Evolutionary conservation across 1,140 invertebrate genomes (phyloP), one percentile per base, ranked within the genome.

Genomic region (Heliconius congener): DNA sequence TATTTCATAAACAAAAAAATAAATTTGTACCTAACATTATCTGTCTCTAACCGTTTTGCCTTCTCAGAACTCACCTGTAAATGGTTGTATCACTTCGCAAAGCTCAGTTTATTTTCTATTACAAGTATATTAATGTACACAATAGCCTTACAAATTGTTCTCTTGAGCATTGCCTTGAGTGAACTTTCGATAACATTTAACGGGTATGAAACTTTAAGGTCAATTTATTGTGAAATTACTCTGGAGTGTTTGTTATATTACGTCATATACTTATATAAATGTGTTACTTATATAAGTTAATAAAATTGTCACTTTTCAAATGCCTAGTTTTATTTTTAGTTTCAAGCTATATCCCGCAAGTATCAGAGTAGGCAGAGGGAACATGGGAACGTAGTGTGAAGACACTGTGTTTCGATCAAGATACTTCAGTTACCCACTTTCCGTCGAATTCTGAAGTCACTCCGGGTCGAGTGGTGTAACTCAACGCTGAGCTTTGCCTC

Each of bases 61-160:
- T 66, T 66, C 60, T 66, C 9, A 66, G 60, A 66, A 66, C 27
- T 27, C 27, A 66, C 60, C 60, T 66, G 60, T 30, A 30, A 66
- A 66, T 8, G 23, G 11, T 30, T 66, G 3, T 66, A 66, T 66
- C 30, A 66, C 27, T 30, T 30, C 60, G 23, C 60, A 5, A 66
- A 66, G 60, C 60, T 66, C 3, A 66, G 23, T 66, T 66, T 66
- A 11, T 27, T 66, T 66, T 66, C 60, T 66, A 30, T 66, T 83
- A 82, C 81, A 82, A 78, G 66, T 80, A 81, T 80, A 84, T 82
- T 85, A 86, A 85, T 85, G 81, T 85, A 77, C 42, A 55, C 74
- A 76, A 80, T 50, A 73, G 70, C 74, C 52, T 73, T 73, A 82
- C 79, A 82, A 84, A 82, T 82, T 78, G 81, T 80, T 72, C 81